phyloP scores from a whole-genome alignment of 2,888 invertebrate genomes.

The Ochlodes sylvanus region DNA sequence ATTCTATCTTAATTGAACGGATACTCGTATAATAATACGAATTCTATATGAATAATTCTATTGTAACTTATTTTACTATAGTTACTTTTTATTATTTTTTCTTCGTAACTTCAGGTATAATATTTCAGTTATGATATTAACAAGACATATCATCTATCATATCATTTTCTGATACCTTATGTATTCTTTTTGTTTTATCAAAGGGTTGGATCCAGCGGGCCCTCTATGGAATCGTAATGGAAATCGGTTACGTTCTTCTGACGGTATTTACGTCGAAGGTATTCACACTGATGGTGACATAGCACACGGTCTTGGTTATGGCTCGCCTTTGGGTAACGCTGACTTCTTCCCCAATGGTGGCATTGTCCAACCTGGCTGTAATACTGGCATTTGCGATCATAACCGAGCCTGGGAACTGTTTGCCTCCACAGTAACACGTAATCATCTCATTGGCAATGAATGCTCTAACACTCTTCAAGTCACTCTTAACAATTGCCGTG shows the following conservation, averaged over 20 bases:
- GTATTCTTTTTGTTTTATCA: not conserved
- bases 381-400: constrained; percentile 58
- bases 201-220: constrained; percentile 61
- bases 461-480: constrained; percentile 53
- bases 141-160: no score
- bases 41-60: no score
- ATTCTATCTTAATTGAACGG: no score
- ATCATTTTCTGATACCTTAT: no score
- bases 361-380: constrained; percentile 59
- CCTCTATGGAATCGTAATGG: constrained; percentile 60
- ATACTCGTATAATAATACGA: no score
- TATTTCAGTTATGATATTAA: no score
- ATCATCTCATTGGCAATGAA: constrained; percentile 55
- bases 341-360: constrained; percentile 86
- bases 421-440: constrained; percentile 53
- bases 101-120: no score
- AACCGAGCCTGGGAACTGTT: constrained; percentile 61
- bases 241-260: constrained; percentile 34
- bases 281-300: constrained; percentile 49
- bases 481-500: constrained; percentile 53
- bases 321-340: constrained; percentile 66
- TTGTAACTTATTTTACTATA: no score
- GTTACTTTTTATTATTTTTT: no score
- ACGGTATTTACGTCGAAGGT: constrained; percentile 53
- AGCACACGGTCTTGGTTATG: constrained; percentile 40